These are phyloP conservation scores for Brachionus angularis DNA, from an alignment of 1,140 invertebrate species.

Conservation along the genomic window DNA sequence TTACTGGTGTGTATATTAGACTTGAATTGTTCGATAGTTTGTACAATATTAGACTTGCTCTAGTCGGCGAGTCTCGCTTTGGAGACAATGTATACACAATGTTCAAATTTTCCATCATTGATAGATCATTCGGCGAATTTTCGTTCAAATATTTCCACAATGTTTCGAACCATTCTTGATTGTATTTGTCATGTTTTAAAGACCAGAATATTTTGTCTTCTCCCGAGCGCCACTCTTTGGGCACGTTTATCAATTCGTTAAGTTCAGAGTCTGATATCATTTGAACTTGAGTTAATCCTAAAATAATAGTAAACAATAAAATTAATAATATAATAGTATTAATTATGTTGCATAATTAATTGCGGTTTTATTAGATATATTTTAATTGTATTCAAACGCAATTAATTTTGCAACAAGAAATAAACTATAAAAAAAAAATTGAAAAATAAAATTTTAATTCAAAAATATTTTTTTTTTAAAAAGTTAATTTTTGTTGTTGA, in stretches of 20 bases:
- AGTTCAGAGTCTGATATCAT: constrained; percentile 36
- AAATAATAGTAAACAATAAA: background rate
- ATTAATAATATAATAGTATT: too few relatives aligned
- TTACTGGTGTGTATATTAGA: constrained; percentile 3
- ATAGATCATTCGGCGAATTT: constrained; percentile 27
- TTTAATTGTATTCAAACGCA: too few relatives aligned
- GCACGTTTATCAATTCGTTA: constrained; percentile 35
- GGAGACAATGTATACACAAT: background rate
- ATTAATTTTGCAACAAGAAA: too few relatives aligned
- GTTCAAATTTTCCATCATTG: constrained; percentile 20
- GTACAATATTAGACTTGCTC: background rate
- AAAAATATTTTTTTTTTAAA: too few relatives aligned
- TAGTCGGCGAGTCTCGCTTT: background rate
- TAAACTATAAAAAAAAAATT: too few relatives aligned
- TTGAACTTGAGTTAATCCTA: constrained; percentile 41
- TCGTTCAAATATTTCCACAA: constrained; percentile 42
- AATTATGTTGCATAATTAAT: too few relatives aligned
- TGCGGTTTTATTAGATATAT: too few relatives aligned
- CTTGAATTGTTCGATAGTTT: constrained; percentile 37
- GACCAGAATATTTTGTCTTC: constrained; percentile 38
- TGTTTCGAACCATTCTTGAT: constrained; percentile 31
- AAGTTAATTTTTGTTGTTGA: too few relatives aligned
- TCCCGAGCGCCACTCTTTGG: constrained; percentile 31
- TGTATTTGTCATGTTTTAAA: constrained; percentile 20
- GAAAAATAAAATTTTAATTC: too few relatives aligned